Conservation (phyloP, 2,888 invertebrate species). For the Nemapogon koenigi region DNA sequence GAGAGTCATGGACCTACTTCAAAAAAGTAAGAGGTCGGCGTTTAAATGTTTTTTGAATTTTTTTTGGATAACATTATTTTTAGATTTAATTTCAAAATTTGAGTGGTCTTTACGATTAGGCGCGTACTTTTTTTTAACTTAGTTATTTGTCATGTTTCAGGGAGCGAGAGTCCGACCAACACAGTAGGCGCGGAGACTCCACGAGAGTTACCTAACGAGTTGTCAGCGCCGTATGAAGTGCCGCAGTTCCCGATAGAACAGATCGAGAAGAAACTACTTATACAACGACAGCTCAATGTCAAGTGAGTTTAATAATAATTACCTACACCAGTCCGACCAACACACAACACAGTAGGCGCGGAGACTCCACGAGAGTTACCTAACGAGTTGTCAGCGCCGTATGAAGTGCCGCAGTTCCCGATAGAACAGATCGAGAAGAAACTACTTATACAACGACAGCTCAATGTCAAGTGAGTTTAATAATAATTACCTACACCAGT, state of each 20-base stretch:
- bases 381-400: conserved; percentile 93
- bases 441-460: conserved; percentile 84
- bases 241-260: conserved; percentile 98
- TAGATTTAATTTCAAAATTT: too few relatives aligned
- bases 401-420: conserved; percentile 97
- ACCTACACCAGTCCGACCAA: too few relatives aligned
- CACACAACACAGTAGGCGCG: conserved; percentile 56
- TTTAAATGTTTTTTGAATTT: too few relatives aligned
- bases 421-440: conserved; percentile 97
- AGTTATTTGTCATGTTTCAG: conserved; percentile 41
- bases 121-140: too few relatives aligned
- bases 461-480: conserved; percentile 89
- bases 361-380: conserved; percentile 68
- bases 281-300: conserved; percentile 87
- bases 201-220: conserved; percentile 78
- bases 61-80: too few relatives aligned
- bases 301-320: too few relatives aligned
- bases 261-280: conserved; percentile 90
- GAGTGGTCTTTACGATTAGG: too few relatives aligned
- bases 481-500: too few relatives aligned
- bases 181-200: conserved; percentile 54
- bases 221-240: conserved; percentile 96
- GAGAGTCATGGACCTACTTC: too few relatives aligned
- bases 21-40: too few relatives aligned
- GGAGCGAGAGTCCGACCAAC: conserved; percentile 76